These are phyloP conservation scores for Drosophila affinis DNA, from an alignment of 2,888 invertebrate genomes.

Conservation along the genomic window DNA sequence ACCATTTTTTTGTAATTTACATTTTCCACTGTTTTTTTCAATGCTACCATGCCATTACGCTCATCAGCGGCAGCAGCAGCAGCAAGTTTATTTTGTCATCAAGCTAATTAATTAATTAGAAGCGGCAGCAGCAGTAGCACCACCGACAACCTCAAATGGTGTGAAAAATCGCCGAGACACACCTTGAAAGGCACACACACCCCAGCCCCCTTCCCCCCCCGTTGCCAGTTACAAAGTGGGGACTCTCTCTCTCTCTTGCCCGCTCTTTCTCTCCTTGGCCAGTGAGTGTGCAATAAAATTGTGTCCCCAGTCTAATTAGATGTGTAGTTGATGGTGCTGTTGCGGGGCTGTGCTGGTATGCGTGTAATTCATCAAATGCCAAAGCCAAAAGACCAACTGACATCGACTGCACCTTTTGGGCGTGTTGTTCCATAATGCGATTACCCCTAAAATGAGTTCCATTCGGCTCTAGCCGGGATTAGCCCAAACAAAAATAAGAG, in stretches of 20 bases:
- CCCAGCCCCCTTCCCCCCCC: not conserved
- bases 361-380: conserved; percentile 77
- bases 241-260: not conserved
- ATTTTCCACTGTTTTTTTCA: conserved; percentile 25
- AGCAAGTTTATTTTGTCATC: conserved; percentile 76
- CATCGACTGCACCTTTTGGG: conserved; percentile 68
- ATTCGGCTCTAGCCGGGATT: not conserved
- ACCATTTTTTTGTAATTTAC: conserved; percentile 14
- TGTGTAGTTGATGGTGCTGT: conserved; percentile 57
- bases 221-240: too few relatives aligned
- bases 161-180: conserved; percentile 67
- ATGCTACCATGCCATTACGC: not conserved
- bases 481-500: not conserved
- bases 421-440: conserved; percentile 47
- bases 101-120: conserved; percentile 79
- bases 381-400: conserved; percentile 57
- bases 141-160: conserved; percentile 48
- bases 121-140: conserved; percentile 22
- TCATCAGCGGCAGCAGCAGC: conserved; percentile 13
- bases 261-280: conserved; percentile 15
- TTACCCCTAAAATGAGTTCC: conserved; percentile 13
- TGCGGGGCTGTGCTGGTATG: conserved; percentile 31
- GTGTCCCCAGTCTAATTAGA: conserved; percentile 77
- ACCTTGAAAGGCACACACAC: conserved; percentile 48
- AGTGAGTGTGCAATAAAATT: conserved; percentile 69